These are phyloP conservation scores for Zootoca vivipara DNA, from an alignment of 2,113 vertebrate genomes.

Conservation along the genomic window DNA sequence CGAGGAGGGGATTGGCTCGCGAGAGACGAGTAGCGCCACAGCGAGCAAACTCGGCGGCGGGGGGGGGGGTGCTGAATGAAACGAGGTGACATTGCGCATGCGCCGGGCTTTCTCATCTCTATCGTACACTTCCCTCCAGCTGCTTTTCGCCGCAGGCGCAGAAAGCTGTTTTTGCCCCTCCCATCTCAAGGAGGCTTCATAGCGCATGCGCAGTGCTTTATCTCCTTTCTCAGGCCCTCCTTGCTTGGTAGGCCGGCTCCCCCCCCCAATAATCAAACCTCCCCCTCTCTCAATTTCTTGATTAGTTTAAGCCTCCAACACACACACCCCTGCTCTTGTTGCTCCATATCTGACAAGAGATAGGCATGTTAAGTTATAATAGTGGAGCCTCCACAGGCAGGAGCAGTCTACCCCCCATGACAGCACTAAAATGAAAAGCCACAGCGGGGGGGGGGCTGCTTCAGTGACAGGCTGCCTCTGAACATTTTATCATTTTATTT, in stretches of 20 bases:
- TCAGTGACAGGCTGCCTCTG: background rate
- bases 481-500: background rate
- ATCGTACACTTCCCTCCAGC: too few species aligned
- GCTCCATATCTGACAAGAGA: background rate
- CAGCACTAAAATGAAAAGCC: background rate
- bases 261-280: background rate
- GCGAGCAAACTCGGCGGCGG: rapidly evolving
- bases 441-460: background rate
- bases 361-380: background rate
- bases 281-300: too few species aligned
- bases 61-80: background rate
- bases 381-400: too few species aligned
- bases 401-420: background rate
- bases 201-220: background rate
- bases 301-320: background rate
- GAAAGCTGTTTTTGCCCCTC: background rate
- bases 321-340: background rate
- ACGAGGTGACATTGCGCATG: background rate
- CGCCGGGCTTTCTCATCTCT: background rate
- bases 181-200: background rate
- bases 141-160: background rate
- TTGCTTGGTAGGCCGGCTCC: background rate
- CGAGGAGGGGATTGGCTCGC: too few species aligned
- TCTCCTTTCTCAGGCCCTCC: background rate
- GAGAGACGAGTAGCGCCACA: background rate